Conservation (phyloP, 2,113 vertebrate genomes). For the Scalopus aquaticus region DNA sequence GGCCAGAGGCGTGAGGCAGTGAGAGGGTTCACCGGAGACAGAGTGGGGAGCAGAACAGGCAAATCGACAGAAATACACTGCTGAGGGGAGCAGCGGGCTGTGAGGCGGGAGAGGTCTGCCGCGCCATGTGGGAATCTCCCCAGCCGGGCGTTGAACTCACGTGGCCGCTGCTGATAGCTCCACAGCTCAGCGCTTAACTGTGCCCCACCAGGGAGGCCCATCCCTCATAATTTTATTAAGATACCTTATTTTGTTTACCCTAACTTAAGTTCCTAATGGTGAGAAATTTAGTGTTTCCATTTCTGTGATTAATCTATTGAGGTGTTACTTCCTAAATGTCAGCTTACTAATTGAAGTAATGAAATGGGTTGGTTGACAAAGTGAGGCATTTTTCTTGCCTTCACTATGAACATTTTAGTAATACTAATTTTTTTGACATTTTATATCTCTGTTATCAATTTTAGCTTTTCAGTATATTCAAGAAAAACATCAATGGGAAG, state of each 20-base stretch:
- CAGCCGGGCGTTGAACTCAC: too few relatives aligned
- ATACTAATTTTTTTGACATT: neutral
- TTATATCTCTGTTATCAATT: neutral
- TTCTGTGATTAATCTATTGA: neutral
- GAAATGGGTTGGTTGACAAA: neutral
- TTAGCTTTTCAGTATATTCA: slow-evolving; percentile 60
- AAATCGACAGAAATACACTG: too few relatives aligned
- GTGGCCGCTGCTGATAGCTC: too few relatives aligned
- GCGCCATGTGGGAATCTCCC: too few relatives aligned
- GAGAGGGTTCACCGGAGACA: too few relatives aligned
- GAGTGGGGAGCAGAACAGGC: too few relatives aligned
- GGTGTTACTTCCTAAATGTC: slow-evolving; percentile 62
- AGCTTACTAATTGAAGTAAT: slow-evolving; percentile 31
- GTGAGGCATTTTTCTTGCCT: neutral
- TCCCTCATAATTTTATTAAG: slow-evolving; percentile 7
- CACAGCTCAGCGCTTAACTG: too few relatives aligned
- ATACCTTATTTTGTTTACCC: neutral
- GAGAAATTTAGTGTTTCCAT: slow-evolving; percentile 9
- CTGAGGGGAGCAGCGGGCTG: too few relatives aligned
- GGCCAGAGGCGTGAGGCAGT: too few relatives aligned
- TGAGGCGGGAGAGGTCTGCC: too few relatives aligned
- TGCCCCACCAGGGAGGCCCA: too few relatives aligned
- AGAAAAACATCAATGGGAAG: slow-evolving; percentile 45
- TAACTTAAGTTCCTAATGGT: neutral
- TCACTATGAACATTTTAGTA: neutral